A percentile compares a stretch with the other conserved stretches of the same genome.
Evolutionary conservation across 1,140 invertebrate species (phyloP).

Genomic region (Papilio polytes): DNA sequence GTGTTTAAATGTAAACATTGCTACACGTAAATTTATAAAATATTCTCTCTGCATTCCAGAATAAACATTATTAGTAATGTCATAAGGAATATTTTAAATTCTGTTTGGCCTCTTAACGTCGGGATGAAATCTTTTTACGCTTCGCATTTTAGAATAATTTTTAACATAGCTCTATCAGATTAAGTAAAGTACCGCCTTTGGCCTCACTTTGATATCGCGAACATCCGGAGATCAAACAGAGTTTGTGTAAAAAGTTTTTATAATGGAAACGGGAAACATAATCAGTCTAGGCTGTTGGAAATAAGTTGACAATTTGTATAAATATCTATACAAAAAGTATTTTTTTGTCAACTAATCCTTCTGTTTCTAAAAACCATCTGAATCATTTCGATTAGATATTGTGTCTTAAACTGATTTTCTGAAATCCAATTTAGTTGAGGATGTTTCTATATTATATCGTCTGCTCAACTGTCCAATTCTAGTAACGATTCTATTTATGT

Average conservation of each 20-base stretch:
- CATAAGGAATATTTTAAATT: constrained; percentile 40
- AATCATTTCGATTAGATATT: too few relatives aligned
- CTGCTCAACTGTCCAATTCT: too few relatives aligned
- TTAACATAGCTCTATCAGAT: constrained; percentile 56
- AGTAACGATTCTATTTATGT: background rate
- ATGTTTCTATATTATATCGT: too few relatives aligned
- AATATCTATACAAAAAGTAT: background rate
- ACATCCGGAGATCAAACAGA: constrained; percentile 60
- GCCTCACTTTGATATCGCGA: constrained; percentile 62
- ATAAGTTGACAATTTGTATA: constrained; percentile 28
- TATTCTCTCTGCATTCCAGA: background rate
- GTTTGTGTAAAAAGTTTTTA: constrained; percentile 37
- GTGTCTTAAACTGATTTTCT: too few relatives aligned
- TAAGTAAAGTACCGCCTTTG: constrained; percentile 55
- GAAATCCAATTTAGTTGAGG: too few relatives aligned
- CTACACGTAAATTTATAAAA: constrained; percentile 27
- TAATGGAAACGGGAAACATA: constrained; percentile 35
- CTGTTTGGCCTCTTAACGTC: constrained; percentile 1
- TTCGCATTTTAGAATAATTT: constrained; percentile 40
- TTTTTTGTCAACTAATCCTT: too few relatives aligned
- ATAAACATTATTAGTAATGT: constrained; percentile 33
- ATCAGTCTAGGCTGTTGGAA: constrained; percentile 30
- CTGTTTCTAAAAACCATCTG: too few relatives aligned
- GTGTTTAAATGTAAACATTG: constrained; percentile 12
- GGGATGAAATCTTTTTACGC: constrained; percentile 35